A percentile compares a stretch with the other conserved stretches of the same genome.
phyloP scores from a whole-genome alignment of 2,797 vertebrate genomes.

The Gymnoscopelus microlampas region DNA sequence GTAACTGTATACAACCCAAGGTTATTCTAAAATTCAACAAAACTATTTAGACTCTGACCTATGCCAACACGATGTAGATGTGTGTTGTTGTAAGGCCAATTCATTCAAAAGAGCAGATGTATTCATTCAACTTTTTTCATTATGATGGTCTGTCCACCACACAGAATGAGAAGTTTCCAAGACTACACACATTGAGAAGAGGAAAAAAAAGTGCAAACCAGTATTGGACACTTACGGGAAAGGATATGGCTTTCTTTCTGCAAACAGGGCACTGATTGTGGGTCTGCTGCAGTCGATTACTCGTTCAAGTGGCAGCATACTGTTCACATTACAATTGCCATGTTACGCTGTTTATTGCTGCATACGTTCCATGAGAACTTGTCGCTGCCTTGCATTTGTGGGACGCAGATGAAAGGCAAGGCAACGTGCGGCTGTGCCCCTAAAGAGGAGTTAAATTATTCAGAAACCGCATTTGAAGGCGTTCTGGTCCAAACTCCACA shows the following conservation, averaged over 20 bases:
- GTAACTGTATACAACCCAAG: too few relatives aligned
- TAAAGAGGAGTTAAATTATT: slow-evolving; percentile 62
- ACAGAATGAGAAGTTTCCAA: slow-evolving; percentile 15
- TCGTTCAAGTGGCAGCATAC: slow-evolving; percentile 68
- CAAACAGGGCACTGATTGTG: slow-evolving; percentile 58
- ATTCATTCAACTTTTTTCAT: slow-evolving; percentile 7
- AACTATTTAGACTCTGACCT: slow-evolving; percentile 22
- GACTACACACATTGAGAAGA: not conserved
- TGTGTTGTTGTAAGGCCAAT: too few relatives aligned
- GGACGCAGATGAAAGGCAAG: slow-evolving; percentile 68
- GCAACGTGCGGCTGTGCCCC: slow-evolving; percentile 49
- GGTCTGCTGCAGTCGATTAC: slow-evolving; percentile 71
- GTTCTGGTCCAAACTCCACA: slow-evolving; percentile 56
- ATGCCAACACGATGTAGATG: not conserved
- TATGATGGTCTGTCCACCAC: not conserved
- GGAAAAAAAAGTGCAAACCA: slow-evolving; percentile 7
- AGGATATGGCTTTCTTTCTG: slow-evolving; percentile 32
- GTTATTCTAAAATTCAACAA: not conserved
- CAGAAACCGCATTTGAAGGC: slow-evolving; percentile 56
- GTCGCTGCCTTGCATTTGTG: slow-evolving; percentile 58
- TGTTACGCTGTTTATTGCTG: slow-evolving; percentile 66
- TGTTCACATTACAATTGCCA: slow-evolving; percentile 73
- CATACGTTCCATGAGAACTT: slow-evolving; percentile 70
- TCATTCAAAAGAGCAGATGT: too few relatives aligned
- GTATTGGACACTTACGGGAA: slow-evolving; percentile 41